Base-by-base conservation (phyloP, 2,888 invertebrate genomes). In the Strigamia maritima region DNA sequence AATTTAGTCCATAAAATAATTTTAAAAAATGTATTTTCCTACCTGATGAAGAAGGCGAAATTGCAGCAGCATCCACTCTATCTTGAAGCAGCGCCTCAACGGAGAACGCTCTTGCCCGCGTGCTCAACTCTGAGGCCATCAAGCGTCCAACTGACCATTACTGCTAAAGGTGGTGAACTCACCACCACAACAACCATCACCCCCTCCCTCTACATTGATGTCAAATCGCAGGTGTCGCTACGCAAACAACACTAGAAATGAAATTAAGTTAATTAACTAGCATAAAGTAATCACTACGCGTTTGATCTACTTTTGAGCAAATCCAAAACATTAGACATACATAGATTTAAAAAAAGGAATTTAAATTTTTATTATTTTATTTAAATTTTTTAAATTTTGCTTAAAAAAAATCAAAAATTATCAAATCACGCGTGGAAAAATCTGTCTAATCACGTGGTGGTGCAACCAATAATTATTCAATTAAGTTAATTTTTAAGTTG, bases 1-100 rank as follows among this genome's bases (percentile, higher is more conserved):
- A n/a, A n/a, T n/a, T n/a, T n/a, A n/a, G n/a, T n/a, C n/a, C n/a
- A n/a, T n/a, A n/a, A n/a, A n/a, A n/a, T 4, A 35, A 35, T 35
- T 7, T 35, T 35, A 35, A 35, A 7, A 7, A 35, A 35, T 4
- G 4, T 35, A 35, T 35, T 35, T 7, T 35, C 35, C 35, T 49
- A 49, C 49, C 49, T 49, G 49, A 49, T n/a, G 49, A 49, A 19
- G 49, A 14, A 49, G 49, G 49, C n/a, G 49, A 49, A 8, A 49
- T 14, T 49, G 49, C 8, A 49, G 16, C 19, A n/a, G 49, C 49
- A 49, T 49, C 49, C 7, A 49, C 49, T 49, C 49, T 49, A 19
- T 49, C 49, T 49, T 49, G 49, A 14, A 77, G n/a, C 22, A 77
- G 77, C 12, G 77, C 77, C 54, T 77, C 77, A n/a, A 77, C 77